Conservation (phyloP, 1,140 invertebrate species). For the Drosophila aff. region DNA sequence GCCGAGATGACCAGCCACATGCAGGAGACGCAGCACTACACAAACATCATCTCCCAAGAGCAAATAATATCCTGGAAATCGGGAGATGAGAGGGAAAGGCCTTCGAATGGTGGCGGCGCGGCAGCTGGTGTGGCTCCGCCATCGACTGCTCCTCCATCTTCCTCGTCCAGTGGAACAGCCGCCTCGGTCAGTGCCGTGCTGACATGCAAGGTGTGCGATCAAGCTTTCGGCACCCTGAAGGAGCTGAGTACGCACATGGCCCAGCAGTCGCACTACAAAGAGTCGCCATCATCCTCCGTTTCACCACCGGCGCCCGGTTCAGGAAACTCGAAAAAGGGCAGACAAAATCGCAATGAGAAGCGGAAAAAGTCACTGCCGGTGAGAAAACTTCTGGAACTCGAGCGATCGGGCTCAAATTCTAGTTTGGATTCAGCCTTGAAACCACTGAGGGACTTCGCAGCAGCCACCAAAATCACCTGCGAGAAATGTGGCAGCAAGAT, state of each 20-base stretch:
- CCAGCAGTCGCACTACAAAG: slow-evolving; percentile 99
- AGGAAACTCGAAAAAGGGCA: slow-evolving; percentile 90
- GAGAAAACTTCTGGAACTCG: slow-evolving; percentile 94
- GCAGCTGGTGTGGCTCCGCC: slow-evolving; percentile 1
- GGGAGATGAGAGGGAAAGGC: slow-evolving; percentile 88
- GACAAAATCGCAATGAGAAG: slow-evolving; percentile 93
- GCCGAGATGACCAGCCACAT: slow-evolving; percentile 99
- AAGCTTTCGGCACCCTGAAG: slow-evolving; percentile 97
- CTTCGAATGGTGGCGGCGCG: slow-evolving; percentile 23
- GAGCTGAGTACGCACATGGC: slow-evolving; percentile 99
- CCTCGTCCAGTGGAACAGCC: slow-evolving; percentile 87
- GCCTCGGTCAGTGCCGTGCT: slow-evolving; percentile 89
- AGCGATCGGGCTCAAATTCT: slow-evolving; percentile 89
- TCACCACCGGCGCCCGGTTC: slow-evolving; percentile 12
- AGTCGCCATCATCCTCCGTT: slow-evolving; percentile 87
- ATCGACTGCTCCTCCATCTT: slow-evolving; percentile 9
- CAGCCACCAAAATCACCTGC: slow-evolving; percentile 94
- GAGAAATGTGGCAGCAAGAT: slow-evolving; percentile 98
- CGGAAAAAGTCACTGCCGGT: slow-evolving; percentile 97
- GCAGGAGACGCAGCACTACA: slow-evolving; percentile 99
- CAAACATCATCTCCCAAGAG: slow-evolving; percentile 98
- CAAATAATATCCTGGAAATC: slow-evolving; percentile 98
- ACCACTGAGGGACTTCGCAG: slow-evolving; percentile 87
- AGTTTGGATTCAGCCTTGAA: slow-evolving; percentile 89
- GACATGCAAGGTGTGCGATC: slow-evolving; percentile 98